Percentiles rank a stretch among this genome's conserved stretches.
These are phyloP conservation scores for Agelastica alni DNA, from an alignment of 2,888 invertebrate genomes.

Conservation along the genomic window DNA sequence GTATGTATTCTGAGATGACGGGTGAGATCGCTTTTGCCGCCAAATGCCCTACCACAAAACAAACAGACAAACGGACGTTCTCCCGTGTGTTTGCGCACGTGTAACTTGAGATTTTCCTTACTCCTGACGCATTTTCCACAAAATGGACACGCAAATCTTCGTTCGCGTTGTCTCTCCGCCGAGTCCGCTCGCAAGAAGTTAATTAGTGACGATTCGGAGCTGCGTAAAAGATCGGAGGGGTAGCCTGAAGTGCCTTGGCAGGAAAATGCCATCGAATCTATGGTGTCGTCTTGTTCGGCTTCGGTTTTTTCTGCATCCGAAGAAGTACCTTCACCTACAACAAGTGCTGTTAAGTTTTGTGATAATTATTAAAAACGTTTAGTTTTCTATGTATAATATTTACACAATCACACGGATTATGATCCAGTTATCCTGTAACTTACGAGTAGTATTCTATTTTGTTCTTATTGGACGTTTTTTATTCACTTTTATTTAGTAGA, in stretches of 20 bases:
- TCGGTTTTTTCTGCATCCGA: constrained; percentile 52
- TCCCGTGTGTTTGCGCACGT: constrained; percentile 85
- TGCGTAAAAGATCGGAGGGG: constrained; percentile 20
- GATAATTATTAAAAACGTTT: no score
- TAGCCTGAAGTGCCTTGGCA: constrained; percentile 49
- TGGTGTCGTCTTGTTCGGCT: constrained; percentile 70
- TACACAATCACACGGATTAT: no score
- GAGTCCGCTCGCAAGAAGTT: constrained; percentile 69
- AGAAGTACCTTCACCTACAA: constrained; percentile 46
- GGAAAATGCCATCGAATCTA: constrained; percentile 66
- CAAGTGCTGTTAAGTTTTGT: no score
- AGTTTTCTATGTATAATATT: no score
- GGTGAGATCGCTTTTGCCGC: constrained; percentile 85
- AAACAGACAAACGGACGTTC: constrained; percentile 90
- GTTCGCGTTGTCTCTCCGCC: constrained; percentile 68
- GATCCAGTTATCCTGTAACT: no score
- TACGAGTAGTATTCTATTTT: no score
- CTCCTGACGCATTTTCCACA: constrained; percentile 89
- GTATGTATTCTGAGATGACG: constrained; percentile 87
- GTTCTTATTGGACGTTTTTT: no score
- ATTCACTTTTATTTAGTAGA: no score
- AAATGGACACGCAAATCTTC: constrained; percentile 85
- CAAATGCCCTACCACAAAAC: constrained; percentile 86
- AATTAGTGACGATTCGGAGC: constrained; percentile 64
- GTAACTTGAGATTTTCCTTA: constrained; percentile 85